These are phyloP conservation scores for Indri indri DNA, from an alignment of 2,113 vertebrate genomes.

Conservation along the genomic window DNA sequence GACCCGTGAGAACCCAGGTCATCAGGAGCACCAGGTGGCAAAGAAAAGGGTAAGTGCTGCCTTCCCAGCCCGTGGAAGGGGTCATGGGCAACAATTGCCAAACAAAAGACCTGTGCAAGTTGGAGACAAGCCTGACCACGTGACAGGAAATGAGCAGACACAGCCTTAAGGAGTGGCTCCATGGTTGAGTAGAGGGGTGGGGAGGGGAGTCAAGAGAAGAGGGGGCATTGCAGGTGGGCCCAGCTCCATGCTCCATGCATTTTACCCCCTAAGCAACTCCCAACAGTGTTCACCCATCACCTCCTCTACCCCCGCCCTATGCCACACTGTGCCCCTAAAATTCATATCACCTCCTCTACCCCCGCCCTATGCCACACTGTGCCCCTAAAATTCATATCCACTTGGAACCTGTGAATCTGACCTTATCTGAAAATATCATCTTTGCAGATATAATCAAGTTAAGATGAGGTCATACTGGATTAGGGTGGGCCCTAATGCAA, in stretches of 20 bases:
- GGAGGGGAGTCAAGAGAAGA: neutral
- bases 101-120: neutral
- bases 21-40: neutral
- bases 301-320: neutral
- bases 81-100: neutral
- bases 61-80: neutral
- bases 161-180: neutral
- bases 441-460: neutral
- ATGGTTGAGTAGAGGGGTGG: too few species aligned
- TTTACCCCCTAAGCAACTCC: neutral
- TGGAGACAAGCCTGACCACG: neutral
- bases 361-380: neutral
- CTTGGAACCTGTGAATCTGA: neutral
- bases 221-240: accelerated
- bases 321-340: neutral
- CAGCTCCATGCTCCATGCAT: neutral
- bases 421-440: neutral
- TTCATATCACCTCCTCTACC: neutral
- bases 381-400: neutral
- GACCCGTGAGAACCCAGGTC: neutral
- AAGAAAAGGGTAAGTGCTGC: neutral
- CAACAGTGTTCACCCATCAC: too few species aligned
- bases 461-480: neutral
- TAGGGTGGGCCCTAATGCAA: neutral
- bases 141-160: neutral